Base-by-base conservation (phyloP, 37 sponge, comb jelly and placozoan genomes). In the Petrosia ficiformis region DNA sequence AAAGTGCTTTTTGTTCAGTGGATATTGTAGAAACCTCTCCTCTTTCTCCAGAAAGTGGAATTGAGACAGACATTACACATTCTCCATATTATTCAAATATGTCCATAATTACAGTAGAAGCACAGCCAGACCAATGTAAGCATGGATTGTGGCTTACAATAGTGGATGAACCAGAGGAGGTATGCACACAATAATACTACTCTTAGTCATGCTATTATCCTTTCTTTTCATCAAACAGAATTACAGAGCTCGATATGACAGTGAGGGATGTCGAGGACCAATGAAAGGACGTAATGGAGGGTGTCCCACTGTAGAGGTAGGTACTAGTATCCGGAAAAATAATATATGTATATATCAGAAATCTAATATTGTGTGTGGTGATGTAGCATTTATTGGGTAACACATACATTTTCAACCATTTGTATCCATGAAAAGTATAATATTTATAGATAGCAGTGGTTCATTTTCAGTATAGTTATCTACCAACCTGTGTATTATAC, bases 261-360 rank as follows among this genome's bases (percentile, higher is more conserved):
- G 68, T 40, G 94, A 94, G 63, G 94, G 94, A 4, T 61, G 70
- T 29, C 65, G 94, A 68, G 94, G 86, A 30, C 94, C 94, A 26
- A 42, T 94, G 74, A 85, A 86, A 34, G 87, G 90, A 42, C 44
- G 77, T 39, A 39, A 44, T 3, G 75, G 79, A 14, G 82, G 79
- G 57, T 82, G 73, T 63, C 94, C 94, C 31, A 38, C 87, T 48
- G 87, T 94, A 6, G 72, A 85, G 80, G 90, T 93, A 78, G 36
- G 75, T 1, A 26, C 1, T 8, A n/a, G n/a, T n/a, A n/a, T n/a
- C n/a, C n/a, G n/a, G 10, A 29, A 34, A 1, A 25, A 24, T 25
- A 16, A 4, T 59, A 38, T 14, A n/a, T n/a, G n/a, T n/a, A n/a
- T n/a, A n/a, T n/a, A n/a, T n/a, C n/a, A n/a, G n/a, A n/a, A n/a